Percentiles rank a stretch among this genome's conserved stretches.
Evolutionary conservation across 2,888 invertebrate species (phyloP).

Genomic region (Leptura quadrifasciata): DNA sequence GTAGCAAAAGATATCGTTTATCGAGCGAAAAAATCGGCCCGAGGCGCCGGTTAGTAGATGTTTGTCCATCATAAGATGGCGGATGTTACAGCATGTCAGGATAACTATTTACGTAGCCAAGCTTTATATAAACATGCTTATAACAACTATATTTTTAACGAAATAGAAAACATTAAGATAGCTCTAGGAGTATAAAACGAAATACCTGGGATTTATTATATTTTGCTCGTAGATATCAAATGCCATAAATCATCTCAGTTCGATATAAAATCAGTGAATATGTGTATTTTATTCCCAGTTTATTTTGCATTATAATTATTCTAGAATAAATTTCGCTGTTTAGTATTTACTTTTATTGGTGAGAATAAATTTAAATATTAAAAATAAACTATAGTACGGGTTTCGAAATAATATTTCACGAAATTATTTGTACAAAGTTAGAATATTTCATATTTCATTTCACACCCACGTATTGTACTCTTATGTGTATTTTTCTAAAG

Average conservation of each 20-base stretch:
- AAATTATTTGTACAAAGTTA: no score
- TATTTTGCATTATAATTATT: constrained; percentile 29
- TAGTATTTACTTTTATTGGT: neutral
- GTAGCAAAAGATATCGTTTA: neutral
- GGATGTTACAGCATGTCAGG: neutral
- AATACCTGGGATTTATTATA: constrained; percentile 20
- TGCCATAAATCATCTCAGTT: constrained; percentile 12
- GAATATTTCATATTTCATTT: no score
- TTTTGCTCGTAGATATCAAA: constrained; percentile 11
- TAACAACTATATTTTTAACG: neutral
- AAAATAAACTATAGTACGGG: no score
- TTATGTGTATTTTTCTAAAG: no score
- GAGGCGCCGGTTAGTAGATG: neutral
- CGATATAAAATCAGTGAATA: constrained; percentile 21
- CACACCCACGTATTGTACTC: no score
- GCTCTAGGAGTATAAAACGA: neutral
- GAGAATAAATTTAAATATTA: no score
- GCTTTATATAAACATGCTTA: neutral
- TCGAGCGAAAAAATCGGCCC: neutral
- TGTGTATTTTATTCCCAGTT: constrained; percentile 12
- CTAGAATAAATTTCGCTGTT: constrained; percentile 6
- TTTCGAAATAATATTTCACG: no score
- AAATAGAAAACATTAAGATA: constrained; percentile 5
- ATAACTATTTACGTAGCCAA: neutral
- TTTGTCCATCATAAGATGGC: constrained; percentile 3